Evolutionary conservation across 1,140 invertebrate genomes (phyloP), one percentile per base, ranked within the genome.

Genomic region (Caenorhabditis latens): DNA sequence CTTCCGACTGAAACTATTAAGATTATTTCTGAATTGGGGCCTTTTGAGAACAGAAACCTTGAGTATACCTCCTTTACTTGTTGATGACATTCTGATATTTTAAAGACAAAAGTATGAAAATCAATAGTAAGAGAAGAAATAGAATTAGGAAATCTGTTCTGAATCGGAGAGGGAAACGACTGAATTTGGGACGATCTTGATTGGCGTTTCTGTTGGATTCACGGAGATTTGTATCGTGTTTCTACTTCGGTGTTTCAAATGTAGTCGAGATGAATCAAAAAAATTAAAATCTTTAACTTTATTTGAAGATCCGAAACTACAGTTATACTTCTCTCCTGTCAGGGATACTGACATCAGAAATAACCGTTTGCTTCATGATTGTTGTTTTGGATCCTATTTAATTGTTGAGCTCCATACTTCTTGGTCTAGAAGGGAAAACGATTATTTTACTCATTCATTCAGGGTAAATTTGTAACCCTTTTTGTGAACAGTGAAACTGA

Each of bases 1-100:
- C 88, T 89, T 88, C 88, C 32, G 71, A 53, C 71, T 79, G 46
- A 24, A 79, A 61, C 21, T 61, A 61, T 21, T 9, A 61, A 4
- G 8, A n/a, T 40, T 67, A 40, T 42, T 67, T 67, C 40, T 67
- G 11, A 67, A 40, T 67, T 16, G 24, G 13, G 11, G 0, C 2
- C 9, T 13, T 40, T 21, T 42, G 7, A 19, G 13, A 65, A 11
- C 11, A 67, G 11, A 40, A 67, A 67, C 63, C 32, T 67, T 67
- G 11, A 67, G 11, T 8, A 53, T 53, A 40, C 57, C n/a, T n/a
- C n/a, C n/a, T 16, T 16, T n/a, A 53, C 21, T 61, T 24, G 16
- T 24, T 3, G 57, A 8, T 21, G 57, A 1, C 19, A 58, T 58
- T 58, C 8, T 58, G 13, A 19, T 19, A 58, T 7, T 21, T 71